Evolutionary conservation across 2,888 invertebrate genomes (phyloP).

Genomic region (Volucella zonaria): DNA sequence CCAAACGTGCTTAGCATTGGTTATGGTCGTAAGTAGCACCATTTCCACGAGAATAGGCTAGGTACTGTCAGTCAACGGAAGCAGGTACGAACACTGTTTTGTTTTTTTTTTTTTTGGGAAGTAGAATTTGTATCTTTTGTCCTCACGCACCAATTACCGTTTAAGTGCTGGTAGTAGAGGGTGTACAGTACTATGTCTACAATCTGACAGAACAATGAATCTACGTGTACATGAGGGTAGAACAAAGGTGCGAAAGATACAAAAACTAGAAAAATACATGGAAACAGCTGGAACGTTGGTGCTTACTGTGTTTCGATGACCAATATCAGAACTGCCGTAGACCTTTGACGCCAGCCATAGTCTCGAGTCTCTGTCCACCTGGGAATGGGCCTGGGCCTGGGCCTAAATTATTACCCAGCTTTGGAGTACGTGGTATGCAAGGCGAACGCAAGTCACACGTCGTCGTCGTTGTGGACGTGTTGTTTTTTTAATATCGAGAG

Average conservation of each 20-base stretch:
- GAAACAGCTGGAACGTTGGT: slow-evolving; percentile 54
- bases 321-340: slow-evolving; percentile 40
- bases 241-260: slow-evolving; percentile 15
- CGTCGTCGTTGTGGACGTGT: background rate
- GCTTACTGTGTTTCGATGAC: slow-evolving; percentile 31
- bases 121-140: slow-evolving; percentile 42
- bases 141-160: slow-evolving; percentile 33
- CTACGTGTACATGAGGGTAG: slow-evolving; percentile 15
- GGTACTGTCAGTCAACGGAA: slow-evolving; percentile 21
- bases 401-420: slow-evolving; percentile 25
- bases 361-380: slow-evolving; percentile 40
- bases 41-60: background rate
- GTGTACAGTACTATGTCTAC: too few species aligned
- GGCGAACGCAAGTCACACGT: slow-evolving; percentile 37
- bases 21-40: slow-evolving; percentile 26
- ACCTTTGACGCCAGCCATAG: slow-evolving; percentile 56
- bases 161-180: slow-evolving; percentile 13
- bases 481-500: background rate
- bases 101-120: slow-evolving; percentile 22
- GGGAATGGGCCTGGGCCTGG: slow-evolving; percentile 30
- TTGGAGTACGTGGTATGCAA: slow-evolving; percentile 1
- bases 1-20: slow-evolving; percentile 50
- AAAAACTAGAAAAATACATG: slow-evolving; percentile 1
- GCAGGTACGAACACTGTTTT: background rate
- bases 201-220: slow-evolving; percentile 31